Evolutionary conservation across 2,797 vertebrate species (phyloP).

Genomic region (Dendrocincla tyrannina): DNA sequence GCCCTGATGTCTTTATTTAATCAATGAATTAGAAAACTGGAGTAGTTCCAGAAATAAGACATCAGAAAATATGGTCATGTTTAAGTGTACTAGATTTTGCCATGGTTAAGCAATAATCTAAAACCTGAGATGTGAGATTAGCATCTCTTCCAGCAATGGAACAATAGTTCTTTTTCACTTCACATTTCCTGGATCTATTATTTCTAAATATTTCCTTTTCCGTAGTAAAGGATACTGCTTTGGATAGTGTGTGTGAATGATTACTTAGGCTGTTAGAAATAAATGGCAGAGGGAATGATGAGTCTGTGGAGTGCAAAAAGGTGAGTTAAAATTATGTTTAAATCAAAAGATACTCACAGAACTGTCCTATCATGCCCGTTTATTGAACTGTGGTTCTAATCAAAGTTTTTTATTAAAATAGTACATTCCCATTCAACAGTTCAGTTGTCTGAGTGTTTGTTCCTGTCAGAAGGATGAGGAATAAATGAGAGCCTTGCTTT

Average conservation of each 20-base stretch:
- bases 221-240: background rate
- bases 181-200: background rate
- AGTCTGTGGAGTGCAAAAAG: background rate
- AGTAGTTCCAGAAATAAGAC: conserved; percentile 5
- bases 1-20: conserved; percentile 27
- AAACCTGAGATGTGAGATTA: background rate
- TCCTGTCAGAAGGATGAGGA: background rate
- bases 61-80: background rate
- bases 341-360: background rate
- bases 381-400: background rate
- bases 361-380: background rate
- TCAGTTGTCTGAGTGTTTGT: background rate
- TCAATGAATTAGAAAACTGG: conserved; percentile 2
- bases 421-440: background rate
- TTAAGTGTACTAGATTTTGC: background rate
- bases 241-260: background rate
- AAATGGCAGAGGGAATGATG: background rate
- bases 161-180: background rate
- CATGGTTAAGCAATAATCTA: background rate
- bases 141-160: background rate
- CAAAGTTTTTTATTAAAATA: background rate
- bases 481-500: background rate
- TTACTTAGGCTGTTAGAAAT: background rate
- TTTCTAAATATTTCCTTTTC: background rate
- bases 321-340: background rate